Evolutionary conservation across 2,888 invertebrate genomes (phyloP).

Genomic region (Orchesellides sinensis): DNA sequence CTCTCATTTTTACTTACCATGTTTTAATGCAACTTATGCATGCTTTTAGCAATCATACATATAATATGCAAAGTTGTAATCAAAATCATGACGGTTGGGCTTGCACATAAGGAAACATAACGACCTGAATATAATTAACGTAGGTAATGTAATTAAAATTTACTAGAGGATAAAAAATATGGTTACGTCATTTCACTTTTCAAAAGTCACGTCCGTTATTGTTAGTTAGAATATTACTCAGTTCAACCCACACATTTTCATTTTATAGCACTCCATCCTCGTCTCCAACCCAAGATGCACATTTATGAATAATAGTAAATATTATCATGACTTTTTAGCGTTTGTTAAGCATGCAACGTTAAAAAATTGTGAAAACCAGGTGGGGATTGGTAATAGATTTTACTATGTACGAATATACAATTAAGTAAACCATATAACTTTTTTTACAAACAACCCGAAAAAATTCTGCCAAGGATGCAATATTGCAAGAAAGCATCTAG

Average conservation of each 20-base stretch:
- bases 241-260: not conserved
- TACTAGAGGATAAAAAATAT: not conserved
- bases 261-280: not conserved
- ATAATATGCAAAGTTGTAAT: too few species aligned
- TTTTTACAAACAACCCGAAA: too few species aligned
- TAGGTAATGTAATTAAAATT: not conserved
- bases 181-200: not conserved
- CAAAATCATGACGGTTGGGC: too few species aligned
- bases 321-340: not conserved
- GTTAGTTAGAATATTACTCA: not conserved
- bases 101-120: not conserved
- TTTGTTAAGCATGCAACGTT: too few species aligned
- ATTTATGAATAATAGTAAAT: not conserved
- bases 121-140: not conserved
- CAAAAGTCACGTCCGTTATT: not conserved
- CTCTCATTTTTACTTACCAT: not conserved
- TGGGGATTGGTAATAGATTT: too few species aligned
- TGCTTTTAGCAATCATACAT: too few species aligned
- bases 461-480: too few species aligned
- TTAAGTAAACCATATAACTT: too few species aligned
- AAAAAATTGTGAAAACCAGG: too few species aligned
- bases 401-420: too few species aligned
- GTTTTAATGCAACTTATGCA: too few species aligned
- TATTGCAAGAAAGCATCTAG: too few species aligned
- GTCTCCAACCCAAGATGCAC: not conserved